Conservation (phyloP, 2,113 vertebrate genomes). For the Pseudonaja textilis region DNA sequence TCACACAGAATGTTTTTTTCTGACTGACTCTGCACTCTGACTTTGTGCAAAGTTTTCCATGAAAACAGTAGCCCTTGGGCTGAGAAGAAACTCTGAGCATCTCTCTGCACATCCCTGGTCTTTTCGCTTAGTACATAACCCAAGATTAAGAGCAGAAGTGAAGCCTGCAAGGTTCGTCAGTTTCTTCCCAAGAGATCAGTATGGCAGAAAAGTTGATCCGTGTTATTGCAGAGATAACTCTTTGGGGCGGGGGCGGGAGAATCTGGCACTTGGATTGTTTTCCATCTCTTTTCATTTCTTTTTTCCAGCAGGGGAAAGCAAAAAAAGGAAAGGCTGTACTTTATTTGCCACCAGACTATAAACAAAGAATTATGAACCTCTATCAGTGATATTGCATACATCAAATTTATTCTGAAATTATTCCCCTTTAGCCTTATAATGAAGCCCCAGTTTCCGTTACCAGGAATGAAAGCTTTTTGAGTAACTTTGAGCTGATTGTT, state of each 20-base stretch:
- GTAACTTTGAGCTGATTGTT: neutral
- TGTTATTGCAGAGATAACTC: neutral
- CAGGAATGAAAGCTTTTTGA: neutral
- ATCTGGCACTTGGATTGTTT: neutral
- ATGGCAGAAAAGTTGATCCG: neutral
- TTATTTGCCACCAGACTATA: constrained; percentile 47
- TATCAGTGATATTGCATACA: constrained; percentile 54
- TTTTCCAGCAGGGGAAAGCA: neutral
- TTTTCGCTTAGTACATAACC: neutral
- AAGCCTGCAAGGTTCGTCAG: neutral
- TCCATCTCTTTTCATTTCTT: neutral
- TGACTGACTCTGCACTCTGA: neutral
- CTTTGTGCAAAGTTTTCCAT: neutral
- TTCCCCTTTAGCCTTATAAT: constrained; percentile 48
- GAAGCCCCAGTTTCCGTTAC: neutral
- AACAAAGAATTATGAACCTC: constrained; percentile 51
- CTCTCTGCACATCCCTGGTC: neutral
- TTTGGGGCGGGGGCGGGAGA: constrained; percentile 5
- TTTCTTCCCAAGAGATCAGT: neutral
- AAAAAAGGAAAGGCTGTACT: constrained; percentile 20
- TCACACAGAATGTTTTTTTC: neutral
- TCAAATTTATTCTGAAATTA: constrained; percentile 61
- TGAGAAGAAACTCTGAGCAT: neutral
- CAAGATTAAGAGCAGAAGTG: neutral
- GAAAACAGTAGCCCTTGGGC: neutral